Conservation (phyloP, 1,140 invertebrate genomes). For the Euwallacea fornicatus region DNA sequence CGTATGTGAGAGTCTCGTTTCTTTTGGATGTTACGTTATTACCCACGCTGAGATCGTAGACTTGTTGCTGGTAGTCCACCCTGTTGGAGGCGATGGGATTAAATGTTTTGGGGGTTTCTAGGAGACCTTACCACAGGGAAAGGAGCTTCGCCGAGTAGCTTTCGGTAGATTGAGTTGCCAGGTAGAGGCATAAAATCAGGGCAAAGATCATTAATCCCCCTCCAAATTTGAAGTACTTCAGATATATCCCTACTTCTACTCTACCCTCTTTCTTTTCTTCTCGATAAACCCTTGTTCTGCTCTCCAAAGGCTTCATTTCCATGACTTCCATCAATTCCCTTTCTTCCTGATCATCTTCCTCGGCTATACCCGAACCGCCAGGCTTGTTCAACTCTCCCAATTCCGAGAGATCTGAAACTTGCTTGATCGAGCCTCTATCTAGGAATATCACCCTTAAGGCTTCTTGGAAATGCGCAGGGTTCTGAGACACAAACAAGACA, state of each 20-base stretch:
- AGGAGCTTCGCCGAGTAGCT: conserved; percentile 40
- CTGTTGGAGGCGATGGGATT: conserved; percentile 12
- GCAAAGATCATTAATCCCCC: conserved; percentile 38
- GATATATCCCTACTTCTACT: conserved; percentile 37
- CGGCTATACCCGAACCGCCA: not conserved
- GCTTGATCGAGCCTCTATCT: conserved; percentile 58
- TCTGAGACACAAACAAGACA: conserved; percentile 76
- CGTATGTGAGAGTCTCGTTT: conserved; percentile 26
- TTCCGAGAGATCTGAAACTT: conserved; percentile 52
- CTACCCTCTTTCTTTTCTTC: conserved; percentile 41
- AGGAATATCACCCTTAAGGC: conserved; percentile 70
- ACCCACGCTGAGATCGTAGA: conserved; percentile 14
- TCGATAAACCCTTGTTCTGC: conserved; percentile 39
- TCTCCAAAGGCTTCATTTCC: conserved; percentile 19
- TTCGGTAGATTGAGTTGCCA: conserved; percentile 32
- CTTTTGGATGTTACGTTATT: conserved; percentile 29
- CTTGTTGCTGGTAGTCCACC: conserved; percentile 37
- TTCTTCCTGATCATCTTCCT: conserved; percentile 23
- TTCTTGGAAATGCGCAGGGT: conserved; percentile 78
- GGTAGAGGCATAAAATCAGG: conserved; percentile 32
- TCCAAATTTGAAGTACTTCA: conserved; percentile 41
- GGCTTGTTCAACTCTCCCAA: not conserved
- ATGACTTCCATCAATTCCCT: not conserved
- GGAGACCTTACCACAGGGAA: conserved; percentile 38
- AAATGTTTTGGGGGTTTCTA: conserved; percentile 2